phyloP scores from a whole-genome alignment of 2,113 vertebrate species.

The Rhinoderma darwinii region DNA sequence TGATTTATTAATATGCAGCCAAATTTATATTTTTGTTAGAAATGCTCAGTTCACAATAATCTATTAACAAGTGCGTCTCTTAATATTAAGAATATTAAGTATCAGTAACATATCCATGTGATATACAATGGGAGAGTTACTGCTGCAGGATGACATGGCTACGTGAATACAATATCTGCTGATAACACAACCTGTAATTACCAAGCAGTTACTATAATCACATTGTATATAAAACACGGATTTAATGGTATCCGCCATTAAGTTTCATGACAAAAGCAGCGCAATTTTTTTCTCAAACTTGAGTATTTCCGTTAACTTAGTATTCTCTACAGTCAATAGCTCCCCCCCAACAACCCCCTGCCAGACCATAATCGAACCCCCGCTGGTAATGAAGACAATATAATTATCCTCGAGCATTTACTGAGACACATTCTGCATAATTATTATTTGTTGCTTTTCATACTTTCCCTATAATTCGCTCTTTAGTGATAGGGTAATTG shows the following conservation, averaged over 20 bases:
- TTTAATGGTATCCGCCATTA: neutral
- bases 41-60: too few relatives aligned
- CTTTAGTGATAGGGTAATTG: neutral
- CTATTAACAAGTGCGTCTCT: neutral
- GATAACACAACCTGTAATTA: neutral
- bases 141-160: neutral
- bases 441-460: conserved; percentile 22
- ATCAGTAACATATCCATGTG: neutral
- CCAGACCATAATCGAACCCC: conserved; percentile 9
- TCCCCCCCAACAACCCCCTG: conserved; percentile 4
- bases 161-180: neutral
- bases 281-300: neutral
- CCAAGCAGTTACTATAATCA: neutral
- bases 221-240: neutral
- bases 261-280: neutral
- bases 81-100: neutral
- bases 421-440: conserved; percentile 16
- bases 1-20: too few relatives aligned
- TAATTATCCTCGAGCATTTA: conserved; percentile 33
- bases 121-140: neutral
- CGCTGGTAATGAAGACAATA: conserved; percentile 32
- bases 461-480: neutral
- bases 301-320: neutral
- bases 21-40: too few relatives aligned
- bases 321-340: neutral